A percentile compares a stretch with the other conserved stretches of the same genome.
These are phyloP conservation scores for Copsychus sechellarum DNA, from an alignment of 2,113 vertebrate genomes.

Conservation along the genomic window DNA sequence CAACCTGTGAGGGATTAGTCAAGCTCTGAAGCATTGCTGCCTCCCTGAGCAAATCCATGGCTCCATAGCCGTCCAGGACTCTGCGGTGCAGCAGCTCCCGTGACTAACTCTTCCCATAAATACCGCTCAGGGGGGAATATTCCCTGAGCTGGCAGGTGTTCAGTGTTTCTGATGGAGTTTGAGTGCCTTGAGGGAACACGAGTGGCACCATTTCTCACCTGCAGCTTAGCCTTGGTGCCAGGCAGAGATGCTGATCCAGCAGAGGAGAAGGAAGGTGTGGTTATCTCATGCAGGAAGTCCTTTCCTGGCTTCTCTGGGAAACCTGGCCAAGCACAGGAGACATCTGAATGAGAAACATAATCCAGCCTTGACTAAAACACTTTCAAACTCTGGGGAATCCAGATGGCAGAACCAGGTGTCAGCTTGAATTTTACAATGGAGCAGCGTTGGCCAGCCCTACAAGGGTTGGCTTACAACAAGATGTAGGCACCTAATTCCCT, in stretches of 20 bases:
- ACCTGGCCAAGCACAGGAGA: neutral
- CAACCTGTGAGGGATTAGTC: constrained; percentile 36
- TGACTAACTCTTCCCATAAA: neutral
- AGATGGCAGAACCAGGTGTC: neutral
- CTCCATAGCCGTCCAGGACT: neutral
- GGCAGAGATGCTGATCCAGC: accelerated
- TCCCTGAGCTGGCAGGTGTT: neutral
- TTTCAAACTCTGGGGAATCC: neutral
- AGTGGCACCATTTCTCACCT: neutral
- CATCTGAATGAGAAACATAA: neutral
- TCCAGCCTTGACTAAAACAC: neutral
- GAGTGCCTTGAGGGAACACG: neutral
- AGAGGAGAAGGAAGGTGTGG: accelerated
- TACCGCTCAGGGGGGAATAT: accelerated
- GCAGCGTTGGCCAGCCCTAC: neutral
- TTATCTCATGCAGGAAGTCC: neutral
- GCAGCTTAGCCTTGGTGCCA: neutral
- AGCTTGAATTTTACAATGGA: neutral
- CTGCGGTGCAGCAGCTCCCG: neutral
- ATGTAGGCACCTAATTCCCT: neutral
- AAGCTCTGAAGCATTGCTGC: neutral
- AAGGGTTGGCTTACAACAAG: neutral
- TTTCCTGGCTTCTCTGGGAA: neutral
- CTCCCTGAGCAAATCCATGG: neutral
- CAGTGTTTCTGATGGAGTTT: neutral